A percentile compares a stretch with the other conserved stretches of the same genome.
phyloP scores from a whole-genome alignment of 2,888 invertebrate species.

The Coelogynopora nodosa region DNA sequence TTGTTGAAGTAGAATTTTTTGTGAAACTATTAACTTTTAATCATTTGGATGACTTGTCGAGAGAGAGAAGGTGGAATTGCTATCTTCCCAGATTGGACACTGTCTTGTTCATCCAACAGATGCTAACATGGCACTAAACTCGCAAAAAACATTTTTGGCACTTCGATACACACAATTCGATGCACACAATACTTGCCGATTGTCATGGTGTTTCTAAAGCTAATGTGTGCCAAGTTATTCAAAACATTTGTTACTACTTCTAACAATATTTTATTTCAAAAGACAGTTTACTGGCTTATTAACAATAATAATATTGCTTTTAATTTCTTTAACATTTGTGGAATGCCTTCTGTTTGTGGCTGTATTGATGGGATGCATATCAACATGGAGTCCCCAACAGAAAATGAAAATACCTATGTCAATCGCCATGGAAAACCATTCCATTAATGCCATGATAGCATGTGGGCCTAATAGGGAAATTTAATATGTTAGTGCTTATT shows the following conservation, averaged over 20 bases:
- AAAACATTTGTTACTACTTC: not conserved
- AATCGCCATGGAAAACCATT: not conserved
- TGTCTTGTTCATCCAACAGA: not conserved
- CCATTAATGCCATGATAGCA: not conserved
- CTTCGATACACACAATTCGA: not conserved
- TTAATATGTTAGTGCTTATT: conserved; percentile 35
- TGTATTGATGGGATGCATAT: not conserved
- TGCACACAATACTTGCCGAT: not conserved
- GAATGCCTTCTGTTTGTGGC: not conserved
- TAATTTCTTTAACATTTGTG: not conserved
- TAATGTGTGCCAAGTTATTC: not conserved
- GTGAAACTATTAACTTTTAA: not conserved
- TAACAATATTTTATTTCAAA: not conserved
- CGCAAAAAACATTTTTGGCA: not conserved
- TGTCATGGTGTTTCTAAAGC: not conserved
- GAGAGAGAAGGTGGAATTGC: not conserved
- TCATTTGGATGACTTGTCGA: not conserved
- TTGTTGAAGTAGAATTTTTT: not conserved
- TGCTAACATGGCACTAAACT: not conserved
- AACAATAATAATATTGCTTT: not conserved
- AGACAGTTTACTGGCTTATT: not conserved
- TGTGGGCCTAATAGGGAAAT: not conserved
- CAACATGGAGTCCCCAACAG: not conserved
- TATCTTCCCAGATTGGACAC: not conserved
- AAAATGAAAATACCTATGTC: not conserved